A percentile compares a stretch with the other conserved stretches of the same genome.
phyloP scores from a whole-genome alignment of 2,113 vertebrate genomes.

The Percopsis transmontana region DNA sequence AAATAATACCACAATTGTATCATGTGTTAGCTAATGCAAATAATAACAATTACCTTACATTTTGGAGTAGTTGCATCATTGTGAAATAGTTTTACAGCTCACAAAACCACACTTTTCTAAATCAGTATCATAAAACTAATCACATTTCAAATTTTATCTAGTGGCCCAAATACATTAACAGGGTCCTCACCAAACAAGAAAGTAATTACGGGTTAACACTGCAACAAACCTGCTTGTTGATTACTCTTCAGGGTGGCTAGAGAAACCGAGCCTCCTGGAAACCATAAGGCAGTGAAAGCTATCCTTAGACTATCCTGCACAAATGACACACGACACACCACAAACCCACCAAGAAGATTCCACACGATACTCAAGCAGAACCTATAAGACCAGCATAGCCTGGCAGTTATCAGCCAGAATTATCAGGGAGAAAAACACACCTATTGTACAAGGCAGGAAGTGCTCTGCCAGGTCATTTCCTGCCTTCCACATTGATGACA shows the following conservation, averaged over 20 bases:
- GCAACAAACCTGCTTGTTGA: slow-evolving; percentile 2
- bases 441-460: slow-evolving; percentile 58
- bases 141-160: background rate
- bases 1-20: background rate
- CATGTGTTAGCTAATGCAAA: background rate
- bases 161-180: background rate
- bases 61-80: too few species aligned
- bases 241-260: background rate
- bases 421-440: slow-evolving; percentile 44
- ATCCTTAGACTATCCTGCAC: slow-evolving; percentile 6
- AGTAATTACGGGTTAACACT: background rate
- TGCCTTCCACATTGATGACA: slow-evolving; percentile 36
- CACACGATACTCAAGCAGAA: slow-evolving; percentile 35
- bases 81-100: too few species aligned
- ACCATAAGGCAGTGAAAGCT: slow-evolving; percentile 16
- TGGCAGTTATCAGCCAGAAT: slow-evolving; percentile 58
- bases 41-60: too few species aligned
- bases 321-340: slow-evolving; percentile 5
- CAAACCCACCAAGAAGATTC: slow-evolving; percentile 19
- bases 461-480: slow-evolving; percentile 66
- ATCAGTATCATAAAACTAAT: too few species aligned
- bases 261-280: background rate
- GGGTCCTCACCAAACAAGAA: background rate
- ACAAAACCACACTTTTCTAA: too few species aligned
- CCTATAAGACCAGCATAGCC: slow-evolving; percentile 26